phyloP scores from a whole-genome alignment of 2,888 invertebrate species.

The Malachius bipustulatus region DNA sequence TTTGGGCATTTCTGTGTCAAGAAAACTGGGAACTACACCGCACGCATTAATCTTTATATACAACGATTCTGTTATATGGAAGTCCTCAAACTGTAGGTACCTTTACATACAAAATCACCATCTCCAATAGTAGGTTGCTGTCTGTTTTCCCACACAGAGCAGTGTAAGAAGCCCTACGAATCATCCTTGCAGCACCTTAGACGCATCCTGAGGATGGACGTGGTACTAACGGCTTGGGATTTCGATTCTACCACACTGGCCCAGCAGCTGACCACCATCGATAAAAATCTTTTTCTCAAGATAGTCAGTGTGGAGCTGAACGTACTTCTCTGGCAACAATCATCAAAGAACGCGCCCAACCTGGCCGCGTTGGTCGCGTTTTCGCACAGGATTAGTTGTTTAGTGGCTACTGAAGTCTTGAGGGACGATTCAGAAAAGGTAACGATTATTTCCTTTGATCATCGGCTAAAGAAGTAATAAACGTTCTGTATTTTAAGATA shows the following conservation, averaged over 20 bases:
- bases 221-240: slow-evolving; percentile 40
- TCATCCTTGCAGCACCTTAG: slow-evolving; percentile 32
- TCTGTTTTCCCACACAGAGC: slow-evolving; percentile 13
- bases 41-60: too few species aligned
- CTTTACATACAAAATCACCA: slow-evolving; percentile 15
- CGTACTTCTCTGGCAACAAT: slow-evolving; percentile 35
- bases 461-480: too few species aligned
- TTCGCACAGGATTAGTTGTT: slow-evolving; percentile 40
- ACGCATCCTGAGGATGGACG: slow-evolving; percentile 33
- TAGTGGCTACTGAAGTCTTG: slow-evolving; percentile 40
- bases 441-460: too few species aligned
- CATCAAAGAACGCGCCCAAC: slow-evolving; percentile 40
- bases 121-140: slow-evolving; percentile 21
- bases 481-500: slow-evolving; percentile 29
- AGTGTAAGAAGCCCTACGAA: slow-evolving; percentile 19
- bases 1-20: too few species aligned
- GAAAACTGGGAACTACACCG: too few species aligned
- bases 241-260: slow-evolving; percentile 42
- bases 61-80: too few species aligned
- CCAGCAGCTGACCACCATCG: slow-evolving; percentile 42
- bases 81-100: too few species aligned
- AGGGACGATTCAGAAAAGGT: slow-evolving; percentile 34
- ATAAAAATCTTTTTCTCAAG: slow-evolving; percentile 41
- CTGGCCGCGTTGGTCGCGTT: slow-evolving; percentile 41
- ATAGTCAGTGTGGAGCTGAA: slow-evolving; percentile 37